Percentiles rank a stretch among this genome's conserved stretches.
These are phyloP conservation scores for Chorisops tibialis DNA, from an alignment of 2,888 invertebrate genomes.

Conservation along the genomic window DNA sequence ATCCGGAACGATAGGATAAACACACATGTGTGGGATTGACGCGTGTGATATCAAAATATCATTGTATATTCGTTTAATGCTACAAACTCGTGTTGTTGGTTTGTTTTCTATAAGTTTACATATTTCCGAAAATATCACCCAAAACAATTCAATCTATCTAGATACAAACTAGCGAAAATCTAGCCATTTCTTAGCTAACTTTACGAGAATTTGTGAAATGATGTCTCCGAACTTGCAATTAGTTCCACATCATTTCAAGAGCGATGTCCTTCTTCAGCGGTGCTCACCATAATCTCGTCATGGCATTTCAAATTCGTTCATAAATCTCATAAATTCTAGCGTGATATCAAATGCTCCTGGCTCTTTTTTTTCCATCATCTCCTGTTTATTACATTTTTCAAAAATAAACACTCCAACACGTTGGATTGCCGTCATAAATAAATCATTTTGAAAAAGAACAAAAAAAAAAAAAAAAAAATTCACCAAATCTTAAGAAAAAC, in stretches of 20 bases:
- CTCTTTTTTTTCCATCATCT: neutral
- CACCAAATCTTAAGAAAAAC: neutral
- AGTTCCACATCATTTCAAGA: conserved; percentile 17
- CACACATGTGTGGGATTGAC: too few species aligned
- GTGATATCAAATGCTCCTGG: neutral
- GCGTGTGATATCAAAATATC: too few species aligned
- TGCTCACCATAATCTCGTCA: neutral
- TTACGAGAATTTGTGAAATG: neutral
- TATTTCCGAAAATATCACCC: too few species aligned
- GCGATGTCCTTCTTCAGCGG: conserved; percentile 8
- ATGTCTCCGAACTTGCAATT: conserved; percentile 16
- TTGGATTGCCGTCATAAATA: neutral
- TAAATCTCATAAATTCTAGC: conserved; percentile 14
- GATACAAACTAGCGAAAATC: too few species aligned
- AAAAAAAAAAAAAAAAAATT: neutral
- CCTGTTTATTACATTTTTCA: neutral
- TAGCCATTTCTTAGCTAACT: neutral
- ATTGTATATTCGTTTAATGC: too few species aligned
- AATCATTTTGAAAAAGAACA: neutral
- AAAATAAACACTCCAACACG: neutral
- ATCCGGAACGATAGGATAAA: too few species aligned
- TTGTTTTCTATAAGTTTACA: too few species aligned
- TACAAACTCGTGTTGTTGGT: too few species aligned
- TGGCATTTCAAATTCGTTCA: conserved; percentile 6
- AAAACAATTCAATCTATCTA: too few species aligned